Conservation (phyloP, 2,113 vertebrate genomes). For the Ictalurus punctatus region DNA sequence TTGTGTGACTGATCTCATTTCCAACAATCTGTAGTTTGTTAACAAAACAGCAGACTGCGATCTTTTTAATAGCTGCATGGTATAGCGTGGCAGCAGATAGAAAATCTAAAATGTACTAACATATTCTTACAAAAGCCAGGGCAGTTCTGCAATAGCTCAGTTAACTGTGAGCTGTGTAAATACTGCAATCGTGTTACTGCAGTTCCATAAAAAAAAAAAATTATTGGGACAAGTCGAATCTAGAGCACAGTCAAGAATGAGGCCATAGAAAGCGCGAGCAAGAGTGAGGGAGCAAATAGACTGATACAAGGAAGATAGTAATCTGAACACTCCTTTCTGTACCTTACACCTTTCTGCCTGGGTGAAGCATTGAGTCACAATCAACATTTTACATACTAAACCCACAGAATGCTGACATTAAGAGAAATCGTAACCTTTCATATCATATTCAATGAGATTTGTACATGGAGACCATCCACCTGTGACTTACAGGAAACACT, state of each 20-base stretch:
- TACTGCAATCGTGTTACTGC: conserved; percentile 19
- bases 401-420: not conserved
- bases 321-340: not conserved
- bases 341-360: not conserved
- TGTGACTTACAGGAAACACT: not conserved
- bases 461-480: not conserved
- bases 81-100: not conserved
- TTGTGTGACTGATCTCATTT: not conserved
- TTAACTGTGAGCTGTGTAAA: conserved; percentile 8
- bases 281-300: not conserved
- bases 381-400: not conserved
- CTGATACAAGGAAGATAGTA: not conserved
- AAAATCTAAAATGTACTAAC: not conserved
- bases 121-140: not conserved
- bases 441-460: not conserved
- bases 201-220: not conserved
- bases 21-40: not conserved
- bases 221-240: conserved; percentile 37
- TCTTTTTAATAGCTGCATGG: not conserved
- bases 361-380: not conserved
- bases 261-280: conserved; percentile 35
- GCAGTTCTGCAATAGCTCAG: not conserved
- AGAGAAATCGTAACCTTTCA: not conserved
- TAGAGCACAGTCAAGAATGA: conserved; percentile 37
- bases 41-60: not conserved